A percentile compares a stretch with the other conserved stretches of the same genome.
These are phyloP conservation scores for Diplazon laetatorius DNA, from an alignment of 2,888 invertebrate species.

Conservation along the genomic window DNA sequence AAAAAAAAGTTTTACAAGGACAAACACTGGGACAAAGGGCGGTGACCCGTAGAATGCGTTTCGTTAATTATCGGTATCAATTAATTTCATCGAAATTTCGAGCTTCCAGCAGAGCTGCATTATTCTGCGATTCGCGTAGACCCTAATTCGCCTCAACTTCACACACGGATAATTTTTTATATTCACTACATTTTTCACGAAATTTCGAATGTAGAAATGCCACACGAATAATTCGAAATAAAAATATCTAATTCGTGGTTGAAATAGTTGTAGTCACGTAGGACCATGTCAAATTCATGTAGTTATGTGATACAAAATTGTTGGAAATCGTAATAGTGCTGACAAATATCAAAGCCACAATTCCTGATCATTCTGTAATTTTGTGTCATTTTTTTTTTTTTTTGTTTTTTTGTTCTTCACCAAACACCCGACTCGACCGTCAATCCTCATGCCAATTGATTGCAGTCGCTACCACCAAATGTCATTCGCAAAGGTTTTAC, in stretches of 20 bases:
- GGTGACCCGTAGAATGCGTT: slow-evolving; percentile 35
- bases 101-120: neutral
- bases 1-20: slow-evolving; percentile 24
- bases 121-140: neutral
- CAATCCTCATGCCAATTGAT: slow-evolving; percentile 56
- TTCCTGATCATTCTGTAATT: slow-evolving; percentile 31
- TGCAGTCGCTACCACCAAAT: slow-evolving; percentile 54
- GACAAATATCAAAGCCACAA: neutral
- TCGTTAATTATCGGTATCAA: slow-evolving; percentile 2
- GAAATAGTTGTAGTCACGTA: slow-evolving; percentile 7
- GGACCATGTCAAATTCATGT: slow-evolving; percentile 5
- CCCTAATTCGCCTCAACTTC: neutral
- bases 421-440: slow-evolving; percentile 38
- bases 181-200: neutral
- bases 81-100: neutral
- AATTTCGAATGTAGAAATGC: slow-evolving; percentile 17
- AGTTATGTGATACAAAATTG: slow-evolving; percentile 27
- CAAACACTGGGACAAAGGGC: slow-evolving; percentile 76
- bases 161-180: neutral
- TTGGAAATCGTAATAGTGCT: slow-evolving; percentile 16
- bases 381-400: slow-evolving; percentile 1
- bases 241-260: too few relatives aligned
- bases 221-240: slow-evolving; percentile 10
- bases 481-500: slow-evolving; percentile 31
- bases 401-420: slow-evolving; percentile 21